phyloP scores from a whole-genome alignment of 2,113 vertebrate genomes.

The Microcebus murinus region DNA sequence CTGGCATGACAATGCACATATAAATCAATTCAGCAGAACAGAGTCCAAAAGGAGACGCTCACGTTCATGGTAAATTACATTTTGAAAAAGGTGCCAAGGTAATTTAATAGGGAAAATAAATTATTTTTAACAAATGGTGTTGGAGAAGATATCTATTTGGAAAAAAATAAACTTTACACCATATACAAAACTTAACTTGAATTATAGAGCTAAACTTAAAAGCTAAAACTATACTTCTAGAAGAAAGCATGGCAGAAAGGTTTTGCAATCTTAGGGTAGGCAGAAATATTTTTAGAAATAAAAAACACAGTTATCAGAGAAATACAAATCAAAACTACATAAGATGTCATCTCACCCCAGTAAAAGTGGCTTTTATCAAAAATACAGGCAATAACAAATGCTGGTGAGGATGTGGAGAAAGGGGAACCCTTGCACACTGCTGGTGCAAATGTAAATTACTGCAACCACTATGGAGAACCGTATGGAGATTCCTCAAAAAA shows the following conservation, averaged over 20 bases:
- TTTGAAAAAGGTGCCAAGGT: neutral
- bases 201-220: neutral
- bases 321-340: too few relatives aligned
- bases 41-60: neutral
- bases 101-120: constrained; percentile 31
- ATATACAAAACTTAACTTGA: neutral
- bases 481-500: too few relatives aligned
- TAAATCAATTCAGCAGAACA: neutral
- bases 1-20: neutral
- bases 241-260: neutral
- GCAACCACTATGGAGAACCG: too few relatives aligned
- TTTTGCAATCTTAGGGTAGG: neutral
- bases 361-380: too few relatives aligned
- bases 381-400: too few relatives aligned
- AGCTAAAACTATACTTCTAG: neutral
- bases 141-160: neutral
- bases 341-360: neutral
- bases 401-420: too few relatives aligned
- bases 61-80: neutral
- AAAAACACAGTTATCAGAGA: neutral
- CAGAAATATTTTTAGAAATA: neutral
- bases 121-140: constrained; percentile 14
- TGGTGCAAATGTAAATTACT: too few relatives aligned
- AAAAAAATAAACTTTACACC: neutral
- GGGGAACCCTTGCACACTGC: neutral